These are phyloP conservation scores for Vulpes ferrilata DNA, from an alignment of 2,113 vertebrate genomes.

Conservation along the genomic window DNA sequence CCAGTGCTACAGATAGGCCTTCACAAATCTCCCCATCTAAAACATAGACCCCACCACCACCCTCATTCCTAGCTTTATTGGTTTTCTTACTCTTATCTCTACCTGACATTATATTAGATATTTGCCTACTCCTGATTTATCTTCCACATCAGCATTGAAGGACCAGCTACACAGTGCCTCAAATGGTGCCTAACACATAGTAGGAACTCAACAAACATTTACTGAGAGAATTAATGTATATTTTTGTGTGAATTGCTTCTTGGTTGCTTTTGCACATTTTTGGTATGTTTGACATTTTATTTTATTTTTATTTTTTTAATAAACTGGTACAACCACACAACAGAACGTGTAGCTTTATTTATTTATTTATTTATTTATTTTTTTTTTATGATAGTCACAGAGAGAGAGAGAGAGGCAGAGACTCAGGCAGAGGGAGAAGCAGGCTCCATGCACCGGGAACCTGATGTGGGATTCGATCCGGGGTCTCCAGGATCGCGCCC, in stretches of 20 bases:
- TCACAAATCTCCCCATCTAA: background rate
- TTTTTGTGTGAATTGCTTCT: background rate
- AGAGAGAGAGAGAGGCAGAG: no score
- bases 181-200: background rate
- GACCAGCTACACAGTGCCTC: background rate
- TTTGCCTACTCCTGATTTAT: background rate
- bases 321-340: no score
- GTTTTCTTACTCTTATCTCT: background rate
- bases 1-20: background rate
- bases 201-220: background rate
- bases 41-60: background rate
- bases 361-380: no score
- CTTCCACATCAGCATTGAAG: background rate
- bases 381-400: no score
- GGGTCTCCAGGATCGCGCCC: no score
- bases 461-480: no score
- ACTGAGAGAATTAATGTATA: background rate
- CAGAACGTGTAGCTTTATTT: no score
- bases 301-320: no score
- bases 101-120: background rate
- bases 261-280: background rate
- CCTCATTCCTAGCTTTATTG: background rate
- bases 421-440: no score
- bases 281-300: background rate
- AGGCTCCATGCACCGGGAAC: no score